phyloP scores from a whole-genome alignment of 2,113 vertebrate species.

The Bufo bufo region DNA sequence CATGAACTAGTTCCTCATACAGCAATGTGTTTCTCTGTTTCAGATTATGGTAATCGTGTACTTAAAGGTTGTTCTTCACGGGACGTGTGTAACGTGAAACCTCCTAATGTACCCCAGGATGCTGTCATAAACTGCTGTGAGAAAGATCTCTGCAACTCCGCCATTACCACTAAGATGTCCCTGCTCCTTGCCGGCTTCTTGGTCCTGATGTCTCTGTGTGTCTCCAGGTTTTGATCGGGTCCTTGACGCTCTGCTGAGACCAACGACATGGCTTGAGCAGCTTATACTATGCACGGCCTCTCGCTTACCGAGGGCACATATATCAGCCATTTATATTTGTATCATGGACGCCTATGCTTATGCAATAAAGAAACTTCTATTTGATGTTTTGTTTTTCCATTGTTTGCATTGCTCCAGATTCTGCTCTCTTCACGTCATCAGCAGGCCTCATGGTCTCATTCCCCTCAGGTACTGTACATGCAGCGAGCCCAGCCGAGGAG shows the following conservation, averaged over 20 bases:
- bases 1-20: no score
- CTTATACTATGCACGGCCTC: not conserved
- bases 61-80: not conserved
- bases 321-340: not conserved
- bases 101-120: not conserved
- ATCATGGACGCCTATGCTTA: not conserved
- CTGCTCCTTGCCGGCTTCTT: not conserved
- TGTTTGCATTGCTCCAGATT: no score
- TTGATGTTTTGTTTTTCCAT: not conserved
- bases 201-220: not conserved
- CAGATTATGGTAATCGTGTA: not conserved
- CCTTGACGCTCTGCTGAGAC: not conserved
- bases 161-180: not conserved
- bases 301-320: not conserved
- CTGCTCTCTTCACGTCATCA: no score
- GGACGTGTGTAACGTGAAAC: not conserved
- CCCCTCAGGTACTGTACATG: no score
- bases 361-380: not conserved
- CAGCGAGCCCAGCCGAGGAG: no score
- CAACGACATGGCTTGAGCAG: no score
- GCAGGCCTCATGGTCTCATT: no score
- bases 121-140: not conserved
- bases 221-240: not conserved
- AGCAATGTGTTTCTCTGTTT: not conserved
- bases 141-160: constrained; percentile 25